phyloP scores from a whole-genome alignment of 2,888 invertebrate species.

The Taphrorychus bicolor region DNA sequence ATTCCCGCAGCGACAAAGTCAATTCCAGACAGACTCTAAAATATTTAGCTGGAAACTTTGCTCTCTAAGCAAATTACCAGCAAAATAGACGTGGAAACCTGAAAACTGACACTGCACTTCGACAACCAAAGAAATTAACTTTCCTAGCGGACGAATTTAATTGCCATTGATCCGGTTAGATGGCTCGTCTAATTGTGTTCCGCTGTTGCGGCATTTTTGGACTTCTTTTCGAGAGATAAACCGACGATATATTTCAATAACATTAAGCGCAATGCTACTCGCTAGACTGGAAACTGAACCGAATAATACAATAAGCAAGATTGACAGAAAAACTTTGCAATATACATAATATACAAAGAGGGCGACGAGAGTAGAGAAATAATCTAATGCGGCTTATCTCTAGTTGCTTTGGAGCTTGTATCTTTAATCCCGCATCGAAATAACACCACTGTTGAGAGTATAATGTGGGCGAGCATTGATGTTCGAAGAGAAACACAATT shows the following conservation, averaged over 20 bases:
- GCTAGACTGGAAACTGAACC: conserved; percentile 30
- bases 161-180: conserved; percentile 12
- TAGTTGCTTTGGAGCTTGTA: conserved; percentile 23
- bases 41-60: neutral
- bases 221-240: neutral
- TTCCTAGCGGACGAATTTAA: conserved; percentile 7
- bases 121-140: conserved; percentile 11
- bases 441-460: conserved; percentile 30
- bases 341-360: too few relatives aligned
- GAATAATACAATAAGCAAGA: conserved; percentile 33
- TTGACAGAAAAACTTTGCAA: conserved; percentile 29
- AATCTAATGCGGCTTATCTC: conserved; percentile 33
- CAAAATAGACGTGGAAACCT: neutral
- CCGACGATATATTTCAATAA: conserved; percentile 15
- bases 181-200: neutral
- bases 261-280: conserved; percentile 19
- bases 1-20: neutral
- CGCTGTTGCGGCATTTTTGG: neutral
- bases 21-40: neutral
- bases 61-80: neutral
- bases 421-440: conserved; percentile 35
- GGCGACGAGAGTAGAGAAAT: conserved; percentile 22
- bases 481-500: conserved; percentile 34
- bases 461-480: conserved; percentile 35
- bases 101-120: conserved; percentile 8